phyloP scores from a whole-genome alignment of 2,113 vertebrate species.

The Dipodomys spectabilis region DNA sequence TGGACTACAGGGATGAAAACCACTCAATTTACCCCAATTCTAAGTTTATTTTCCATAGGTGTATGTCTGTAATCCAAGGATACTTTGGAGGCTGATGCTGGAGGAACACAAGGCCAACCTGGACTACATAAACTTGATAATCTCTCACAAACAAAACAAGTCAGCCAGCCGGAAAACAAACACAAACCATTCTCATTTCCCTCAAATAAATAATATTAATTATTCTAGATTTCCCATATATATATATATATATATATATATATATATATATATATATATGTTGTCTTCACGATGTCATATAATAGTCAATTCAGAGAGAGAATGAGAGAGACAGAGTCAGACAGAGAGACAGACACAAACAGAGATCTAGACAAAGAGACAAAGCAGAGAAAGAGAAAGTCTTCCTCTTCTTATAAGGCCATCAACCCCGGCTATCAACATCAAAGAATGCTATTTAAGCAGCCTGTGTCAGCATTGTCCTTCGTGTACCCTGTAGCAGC shows the following conservation, averaged over 20 bases:
- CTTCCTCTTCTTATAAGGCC: too few relatives aligned
- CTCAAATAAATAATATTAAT: not conserved
- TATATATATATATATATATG: not conserved
- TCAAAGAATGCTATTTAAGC: too few relatives aligned
- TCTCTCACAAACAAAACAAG: not conserved
- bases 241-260: not conserved
- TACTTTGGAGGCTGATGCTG: too few relatives aligned
- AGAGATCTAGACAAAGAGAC: too few relatives aligned
- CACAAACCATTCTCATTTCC: not conserved
- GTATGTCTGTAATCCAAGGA: not conserved
- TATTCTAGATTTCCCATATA: not conserved
- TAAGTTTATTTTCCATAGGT: slow-evolving; percentile 2
- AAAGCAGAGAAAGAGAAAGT: too few relatives aligned
- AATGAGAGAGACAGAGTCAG: too few relatives aligned
- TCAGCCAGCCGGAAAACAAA: not conserved
- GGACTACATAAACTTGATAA: not conserved
- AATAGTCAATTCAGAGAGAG: not conserved
- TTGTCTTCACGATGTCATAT: not conserved
- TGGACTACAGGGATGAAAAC: not conserved
- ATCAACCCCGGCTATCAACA: too few relatives aligned
- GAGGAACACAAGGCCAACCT: too few relatives aligned
- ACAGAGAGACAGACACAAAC: too few relatives aligned
- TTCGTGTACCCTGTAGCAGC: too few relatives aligned
- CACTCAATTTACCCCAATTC: not conserved
- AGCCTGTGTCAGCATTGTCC: too few relatives aligned